phyloP scores from a whole-genome alignment of 2,888 invertebrate genomes.

The Periphyllus acericola region DNA sequence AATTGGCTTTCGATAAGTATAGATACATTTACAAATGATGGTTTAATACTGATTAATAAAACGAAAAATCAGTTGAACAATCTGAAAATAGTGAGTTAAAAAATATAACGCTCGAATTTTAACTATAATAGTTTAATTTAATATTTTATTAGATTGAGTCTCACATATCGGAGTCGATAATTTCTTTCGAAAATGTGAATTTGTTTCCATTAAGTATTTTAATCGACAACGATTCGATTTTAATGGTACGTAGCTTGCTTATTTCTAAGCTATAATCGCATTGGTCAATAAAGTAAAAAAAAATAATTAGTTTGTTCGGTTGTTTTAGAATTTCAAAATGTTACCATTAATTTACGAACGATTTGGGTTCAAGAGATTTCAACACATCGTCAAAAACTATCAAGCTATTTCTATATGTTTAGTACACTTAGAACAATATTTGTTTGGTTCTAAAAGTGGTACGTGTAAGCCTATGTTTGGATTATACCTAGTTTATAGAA shows the following conservation, averaged over 20 bases:
- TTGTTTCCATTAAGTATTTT: conserved; percentile 42
- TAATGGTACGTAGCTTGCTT: neutral
- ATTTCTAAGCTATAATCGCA: neutral
- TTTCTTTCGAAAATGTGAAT: conserved; percentile 26
- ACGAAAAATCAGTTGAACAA: conserved; percentile 42
- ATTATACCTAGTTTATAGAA: conserved; percentile 7
- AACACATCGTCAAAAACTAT: neutral
- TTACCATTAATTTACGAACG: conserved; percentile 23
- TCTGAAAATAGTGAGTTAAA: conserved; percentile 18
- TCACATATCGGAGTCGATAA: neutral
- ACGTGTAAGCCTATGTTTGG: conserved; percentile 20
- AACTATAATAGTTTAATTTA: neutral
- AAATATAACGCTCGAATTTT: neutral
- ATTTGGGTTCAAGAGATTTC: conserved; percentile 30
- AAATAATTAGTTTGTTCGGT: neutral
- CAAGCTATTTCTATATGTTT: conserved; percentile 14
- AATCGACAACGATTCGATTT: neutral
- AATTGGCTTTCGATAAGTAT: conserved; percentile 55
- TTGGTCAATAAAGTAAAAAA: neutral
- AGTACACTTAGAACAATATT: conserved; percentile 27
- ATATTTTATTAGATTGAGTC: conserved; percentile 18
- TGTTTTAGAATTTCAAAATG: conserved; percentile 19
- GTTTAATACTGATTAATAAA: conserved; percentile 44
- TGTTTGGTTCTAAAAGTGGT: conserved; percentile 43
- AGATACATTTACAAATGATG: conserved; percentile 31